Percentiles rank a stretch among this genome's conserved stretches.
These are phyloP conservation scores for Operophtera brumata DNA, from an alignment of 2,888 invertebrate species.

Conservation along the genomic window DNA sequence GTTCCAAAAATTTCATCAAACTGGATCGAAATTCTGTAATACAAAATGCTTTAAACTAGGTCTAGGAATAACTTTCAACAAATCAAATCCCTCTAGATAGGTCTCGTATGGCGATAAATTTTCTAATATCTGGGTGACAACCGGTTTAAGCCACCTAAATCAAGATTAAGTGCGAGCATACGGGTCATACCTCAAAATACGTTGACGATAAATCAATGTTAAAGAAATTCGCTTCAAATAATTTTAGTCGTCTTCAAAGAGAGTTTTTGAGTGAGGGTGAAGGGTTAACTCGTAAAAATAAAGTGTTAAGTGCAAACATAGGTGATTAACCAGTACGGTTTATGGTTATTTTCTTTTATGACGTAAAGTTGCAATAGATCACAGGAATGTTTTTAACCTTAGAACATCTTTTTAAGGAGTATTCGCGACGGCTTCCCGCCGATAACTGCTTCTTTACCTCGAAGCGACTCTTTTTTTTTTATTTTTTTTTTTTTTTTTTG, in stretches of 20 bases:
- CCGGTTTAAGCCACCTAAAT: constrained; percentile 67
- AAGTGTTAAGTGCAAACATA: constrained; percentile 24
- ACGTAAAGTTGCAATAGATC: background rate
- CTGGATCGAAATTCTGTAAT: too few species aligned
- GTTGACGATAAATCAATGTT: constrained; percentile 70
- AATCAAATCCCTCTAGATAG: constrained; percentile 35
- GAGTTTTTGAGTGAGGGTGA: constrained; percentile 50
- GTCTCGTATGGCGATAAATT: constrained; percentile 61
- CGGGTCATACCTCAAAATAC: constrained; percentile 68
- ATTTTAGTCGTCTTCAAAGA: constrained; percentile 69
- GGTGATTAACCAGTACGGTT: constrained; percentile 9
- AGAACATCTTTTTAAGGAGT: too few species aligned
- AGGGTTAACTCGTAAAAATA: constrained; percentile 48
- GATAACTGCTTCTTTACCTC: too few species aligned
- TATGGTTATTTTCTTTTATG: constrained; percentile 9
- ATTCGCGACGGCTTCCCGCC: too few species aligned
- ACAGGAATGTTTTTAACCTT: too few species aligned
- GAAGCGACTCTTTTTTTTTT: too few species aligned
- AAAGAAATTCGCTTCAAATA: constrained; percentile 70
- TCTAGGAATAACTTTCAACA: background rate
- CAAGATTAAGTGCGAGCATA: constrained; percentile 71
- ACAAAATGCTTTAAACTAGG: background rate
- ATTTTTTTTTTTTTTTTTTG: too few species aligned
- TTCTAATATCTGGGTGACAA: constrained; percentile 59
- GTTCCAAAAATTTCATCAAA: too few species aligned